phyloP scores from a whole-genome alignment of 2,113 vertebrate genomes.

The Calcarius ornatus region DNA sequence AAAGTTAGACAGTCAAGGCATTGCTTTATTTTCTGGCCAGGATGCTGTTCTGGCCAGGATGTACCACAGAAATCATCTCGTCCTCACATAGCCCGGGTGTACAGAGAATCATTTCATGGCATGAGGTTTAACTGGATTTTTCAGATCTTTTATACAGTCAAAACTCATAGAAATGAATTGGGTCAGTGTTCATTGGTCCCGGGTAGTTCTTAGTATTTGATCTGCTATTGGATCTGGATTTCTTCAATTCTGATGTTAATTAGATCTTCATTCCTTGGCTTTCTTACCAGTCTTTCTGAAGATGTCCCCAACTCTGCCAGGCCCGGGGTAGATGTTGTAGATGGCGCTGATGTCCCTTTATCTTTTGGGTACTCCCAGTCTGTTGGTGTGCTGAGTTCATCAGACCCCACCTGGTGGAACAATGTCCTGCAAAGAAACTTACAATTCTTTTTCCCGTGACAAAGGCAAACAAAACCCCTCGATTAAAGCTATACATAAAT shows the following conservation, averaged over 20 bases:
- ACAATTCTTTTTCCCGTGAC: neutral
- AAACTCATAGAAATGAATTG: accelerated
- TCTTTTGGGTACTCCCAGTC: neutral
- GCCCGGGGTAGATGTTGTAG: neutral
- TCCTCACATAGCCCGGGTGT: accelerated
- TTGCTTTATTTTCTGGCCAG: neutral
- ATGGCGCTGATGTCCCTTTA: neutral
- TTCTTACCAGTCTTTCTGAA: no score
- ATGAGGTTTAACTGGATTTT: neutral
- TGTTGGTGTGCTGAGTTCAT: neutral
- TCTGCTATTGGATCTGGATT: neutral
- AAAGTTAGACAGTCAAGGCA: neutral
- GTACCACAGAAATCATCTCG: neutral
- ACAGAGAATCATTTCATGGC: neutral
- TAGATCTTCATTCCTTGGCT: neutral
- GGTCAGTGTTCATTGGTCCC: neutral
- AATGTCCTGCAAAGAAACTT: neutral
- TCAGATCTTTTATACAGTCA: neutral
- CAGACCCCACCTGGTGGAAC: neutral
- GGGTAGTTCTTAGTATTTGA: neutral
- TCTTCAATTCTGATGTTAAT: neutral
- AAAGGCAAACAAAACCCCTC: neutral
- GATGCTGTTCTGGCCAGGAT: neutral
- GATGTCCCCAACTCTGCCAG: neutral
- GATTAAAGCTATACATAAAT: neutral